Evolutionary conservation across 2,113 vertebrate species (phyloP).

Genomic region (Tetrax tetrax): DNA sequence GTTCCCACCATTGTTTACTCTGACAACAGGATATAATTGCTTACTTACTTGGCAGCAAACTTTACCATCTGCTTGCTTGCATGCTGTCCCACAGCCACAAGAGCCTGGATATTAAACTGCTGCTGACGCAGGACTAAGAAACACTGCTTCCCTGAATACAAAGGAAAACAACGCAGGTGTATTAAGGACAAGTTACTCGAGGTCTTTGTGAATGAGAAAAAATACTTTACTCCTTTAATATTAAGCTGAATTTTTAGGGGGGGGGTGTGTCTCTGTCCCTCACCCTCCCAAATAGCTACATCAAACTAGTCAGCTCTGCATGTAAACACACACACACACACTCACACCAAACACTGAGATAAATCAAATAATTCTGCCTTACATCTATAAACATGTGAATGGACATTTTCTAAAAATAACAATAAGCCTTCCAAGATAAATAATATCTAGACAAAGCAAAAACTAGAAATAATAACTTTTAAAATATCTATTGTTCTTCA

Average conservation of each 20-base stretch:
- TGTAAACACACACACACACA: not conserved
- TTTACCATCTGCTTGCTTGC: constrained; percentile 99
- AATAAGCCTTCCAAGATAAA: not conserved
- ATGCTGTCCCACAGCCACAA: constrained; percentile 96
- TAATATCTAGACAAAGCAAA: not conserved
- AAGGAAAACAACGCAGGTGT: constrained; percentile 67
- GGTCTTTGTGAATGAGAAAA: constrained; percentile 62
- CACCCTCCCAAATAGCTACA: not conserved
- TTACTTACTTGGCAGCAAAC: constrained; percentile 99
- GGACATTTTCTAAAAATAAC: not conserved
- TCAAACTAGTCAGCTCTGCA: not conserved
- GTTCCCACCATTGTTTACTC: constrained; percentile 98
- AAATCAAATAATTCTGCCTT: not conserved
- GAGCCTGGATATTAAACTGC: constrained; percentile 96
- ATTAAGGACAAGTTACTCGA: constrained; percentile 59
- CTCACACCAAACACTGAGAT: not conserved
- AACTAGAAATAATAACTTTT: not conserved
- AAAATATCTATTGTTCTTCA: not conserved
- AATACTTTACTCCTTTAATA: constrained; percentile 42
- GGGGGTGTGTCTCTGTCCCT: not conserved
- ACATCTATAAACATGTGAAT: not conserved
- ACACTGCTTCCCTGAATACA: constrained; percentile 93
- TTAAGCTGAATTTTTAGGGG: not conserved
- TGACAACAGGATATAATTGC: constrained; percentile 91
- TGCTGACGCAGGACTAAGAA: constrained; percentile 98